Evolutionary conservation across 2,888 invertebrate species (phyloP).

Genomic region (Tinea pellionella): DNA sequence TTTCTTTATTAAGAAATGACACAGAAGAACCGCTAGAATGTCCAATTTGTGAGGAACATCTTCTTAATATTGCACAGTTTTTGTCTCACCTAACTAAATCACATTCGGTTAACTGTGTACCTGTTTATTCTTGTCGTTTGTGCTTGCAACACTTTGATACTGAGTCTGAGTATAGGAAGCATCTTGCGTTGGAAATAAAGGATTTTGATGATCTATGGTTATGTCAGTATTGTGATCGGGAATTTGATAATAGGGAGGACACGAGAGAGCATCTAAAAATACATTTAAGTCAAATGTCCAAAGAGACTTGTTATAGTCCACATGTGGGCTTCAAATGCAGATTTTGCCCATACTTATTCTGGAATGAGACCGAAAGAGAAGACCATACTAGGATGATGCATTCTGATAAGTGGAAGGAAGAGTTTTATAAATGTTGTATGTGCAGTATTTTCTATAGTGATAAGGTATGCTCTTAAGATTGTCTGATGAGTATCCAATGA

Average conservation of each 20-base stretch:
- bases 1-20: slow-evolving; percentile 30
- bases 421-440: slow-evolving; percentile 49
- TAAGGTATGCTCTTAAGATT: slow-evolving; percentile 46
- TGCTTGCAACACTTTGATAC: slow-evolving; percentile 50
- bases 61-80: slow-evolving; percentile 30
- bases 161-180: slow-evolving; percentile 37
- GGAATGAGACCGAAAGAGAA: slow-evolving; percentile 62
- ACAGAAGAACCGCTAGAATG: slow-evolving; percentile 33
- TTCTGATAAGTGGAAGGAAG: slow-evolving; percentile 35
- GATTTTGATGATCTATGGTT: slow-evolving; percentile 58
- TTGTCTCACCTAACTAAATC: slow-evolving; percentile 44
- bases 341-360: slow-evolving; percentile 57
- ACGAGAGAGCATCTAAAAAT: slow-evolving; percentile 44
- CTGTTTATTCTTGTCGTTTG: slow-evolving; percentile 47
- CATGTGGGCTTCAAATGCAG: slow-evolving; percentile 62
- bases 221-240: slow-evolving; percentile 64
- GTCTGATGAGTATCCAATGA: too few relatives aligned
- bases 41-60: slow-evolving; percentile 37
- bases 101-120: slow-evolving; percentile 42
- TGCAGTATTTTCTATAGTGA: slow-evolving; percentile 53
- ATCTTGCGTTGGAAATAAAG: slow-evolving; percentile 37
- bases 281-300: slow-evolving; percentile 42
- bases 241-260: slow-evolving; percentile 45
- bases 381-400: slow-evolving; percentile 50
- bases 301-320: slow-evolving; percentile 57